Percentiles rank a stretch among this genome's conserved stretches.
Evolutionary conservation across 2,888 invertebrate genomes (phyloP).

Genomic region (Acrobeloides nanus): DNA sequence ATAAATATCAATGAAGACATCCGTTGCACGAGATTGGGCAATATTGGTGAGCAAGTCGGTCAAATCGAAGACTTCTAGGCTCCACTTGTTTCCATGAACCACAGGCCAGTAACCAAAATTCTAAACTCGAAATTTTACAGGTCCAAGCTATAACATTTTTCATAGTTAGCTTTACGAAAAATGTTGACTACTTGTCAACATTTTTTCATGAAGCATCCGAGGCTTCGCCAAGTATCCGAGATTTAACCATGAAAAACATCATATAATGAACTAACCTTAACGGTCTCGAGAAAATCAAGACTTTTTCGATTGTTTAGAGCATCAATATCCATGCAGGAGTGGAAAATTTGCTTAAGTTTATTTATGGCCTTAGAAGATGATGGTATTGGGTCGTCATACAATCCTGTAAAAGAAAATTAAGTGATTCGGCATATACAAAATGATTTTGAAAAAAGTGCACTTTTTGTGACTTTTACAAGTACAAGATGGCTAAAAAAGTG

Average conservation of each 20-base stretch:
- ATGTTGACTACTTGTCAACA: neutral
- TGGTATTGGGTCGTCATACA: conserved; percentile 36
- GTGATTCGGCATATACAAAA: conserved; percentile 3
- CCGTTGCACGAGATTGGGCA: conserved; percentile 34
- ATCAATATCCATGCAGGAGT: conserved; percentile 42
- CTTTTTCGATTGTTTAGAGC: conserved; percentile 27
- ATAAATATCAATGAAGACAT: conserved; percentile 50
- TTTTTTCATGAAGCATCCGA: neutral
- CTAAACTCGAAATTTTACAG: conserved; percentile 12
- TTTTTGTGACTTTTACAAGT: too few species aligned
- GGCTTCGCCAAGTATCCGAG: too few species aligned
- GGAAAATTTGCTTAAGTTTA: conserved; percentile 36
- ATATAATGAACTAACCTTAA: conserved; percentile 21
- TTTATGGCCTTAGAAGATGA: conserved; percentile 39
- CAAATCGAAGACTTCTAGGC: conserved; percentile 28
- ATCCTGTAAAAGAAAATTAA: conserved; percentile 18
- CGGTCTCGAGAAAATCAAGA: conserved; percentile 30
- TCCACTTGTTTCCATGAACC: conserved; percentile 31
- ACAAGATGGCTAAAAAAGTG: too few species aligned
- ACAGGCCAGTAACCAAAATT: conserved; percentile 45
- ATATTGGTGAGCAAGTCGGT: conserved; percentile 39
- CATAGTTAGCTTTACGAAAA: too few species aligned
- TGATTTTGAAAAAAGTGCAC: too few species aligned
- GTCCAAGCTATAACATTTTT: neutral
- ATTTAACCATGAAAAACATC: too few species aligned